Evolutionary conservation across 2,888 invertebrate genomes (phyloP).

Genomic region (Temnothorax ravouxi): DNA sequence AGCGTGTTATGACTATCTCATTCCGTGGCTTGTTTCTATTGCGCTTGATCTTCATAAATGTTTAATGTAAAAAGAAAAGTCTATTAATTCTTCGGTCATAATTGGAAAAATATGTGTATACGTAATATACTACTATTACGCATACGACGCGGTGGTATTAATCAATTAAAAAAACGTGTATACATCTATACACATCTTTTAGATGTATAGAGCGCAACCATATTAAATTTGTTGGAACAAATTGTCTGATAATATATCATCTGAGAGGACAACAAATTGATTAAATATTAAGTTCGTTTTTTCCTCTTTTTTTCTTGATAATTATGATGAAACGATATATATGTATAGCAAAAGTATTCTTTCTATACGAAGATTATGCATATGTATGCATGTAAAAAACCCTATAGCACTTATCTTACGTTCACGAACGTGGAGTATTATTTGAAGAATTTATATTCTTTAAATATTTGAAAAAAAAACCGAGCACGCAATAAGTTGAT

Average conservation of each 20-base stretch:
- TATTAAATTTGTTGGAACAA: not conserved
- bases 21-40: not conserved
- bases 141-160: not conserved
- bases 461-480: not conserved
- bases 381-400: no score
- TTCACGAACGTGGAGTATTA: not conserved
- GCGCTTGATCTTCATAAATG: not conserved
- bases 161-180: not conserved
- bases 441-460: conserved; percentile 1
- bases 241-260: conserved; percentile 6
- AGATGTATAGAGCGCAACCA: not conserved
- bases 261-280: not conserved
- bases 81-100: not conserved
- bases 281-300: conserved; percentile 13
- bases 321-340: not conserved
- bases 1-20: not conserved
- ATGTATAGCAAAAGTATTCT: not conserved
- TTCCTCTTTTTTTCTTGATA: not conserved
- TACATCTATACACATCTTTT: not conserved
- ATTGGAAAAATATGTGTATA: not conserved
- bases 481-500: not conserved
- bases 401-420: not conserved
- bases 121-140: not conserved
- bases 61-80: not conserved
- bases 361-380: conserved; percentile 11